These are phyloP conservation scores for Ochropleura leucogaster DNA, from an alignment of 2,888 invertebrate genomes.

Conservation along the genomic window DNA sequence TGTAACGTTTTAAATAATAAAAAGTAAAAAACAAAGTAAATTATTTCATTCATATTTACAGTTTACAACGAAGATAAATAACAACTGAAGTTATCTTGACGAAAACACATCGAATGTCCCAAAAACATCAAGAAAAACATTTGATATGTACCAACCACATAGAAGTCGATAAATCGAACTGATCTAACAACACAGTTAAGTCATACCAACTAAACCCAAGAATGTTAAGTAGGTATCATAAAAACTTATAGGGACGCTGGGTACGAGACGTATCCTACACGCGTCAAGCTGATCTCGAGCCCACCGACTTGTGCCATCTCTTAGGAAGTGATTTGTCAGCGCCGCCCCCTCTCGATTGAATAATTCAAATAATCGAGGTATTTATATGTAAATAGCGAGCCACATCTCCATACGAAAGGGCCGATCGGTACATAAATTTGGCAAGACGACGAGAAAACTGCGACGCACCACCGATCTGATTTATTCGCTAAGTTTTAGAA, in stretches of 20 bases:
- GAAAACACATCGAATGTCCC: constrained; percentile 52
- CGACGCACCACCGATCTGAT: constrained; percentile 90
- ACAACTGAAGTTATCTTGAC: constrained; percentile 10
- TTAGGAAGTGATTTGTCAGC: constrained; percentile 91
- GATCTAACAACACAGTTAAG: constrained; percentile 62
- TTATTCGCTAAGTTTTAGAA: constrained; percentile 89
- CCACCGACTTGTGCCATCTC: constrained; percentile 88
- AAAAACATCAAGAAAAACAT: constrained; percentile 62
- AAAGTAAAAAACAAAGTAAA: constrained; percentile 13
- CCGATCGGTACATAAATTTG: constrained; percentile 91
- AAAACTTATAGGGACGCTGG: constrained; percentile 72
- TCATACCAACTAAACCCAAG: constrained; percentile 63
- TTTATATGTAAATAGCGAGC: constrained; percentile 90
- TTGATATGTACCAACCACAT: constrained; percentile 47
- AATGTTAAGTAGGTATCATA: constrained; percentile 70
- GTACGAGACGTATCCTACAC: constrained; percentile 75
- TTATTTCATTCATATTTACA: constrained; percentile 10
- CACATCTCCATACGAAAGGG: constrained; percentile 91
- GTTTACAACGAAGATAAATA: constrained; percentile 7
- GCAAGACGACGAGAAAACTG: constrained; percentile 90
- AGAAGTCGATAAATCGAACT: constrained; percentile 64
- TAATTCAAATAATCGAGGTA: constrained; percentile 91
- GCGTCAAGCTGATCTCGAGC: constrained; percentile 84
- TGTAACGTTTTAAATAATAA: constrained; percentile 10
- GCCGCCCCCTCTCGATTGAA: constrained; percentile 91